Evolutionary conservation across 37 sponge, comb jelly and placozoan genomes (phyloP).

Genomic region (Aplysina aerophoba): DNA sequence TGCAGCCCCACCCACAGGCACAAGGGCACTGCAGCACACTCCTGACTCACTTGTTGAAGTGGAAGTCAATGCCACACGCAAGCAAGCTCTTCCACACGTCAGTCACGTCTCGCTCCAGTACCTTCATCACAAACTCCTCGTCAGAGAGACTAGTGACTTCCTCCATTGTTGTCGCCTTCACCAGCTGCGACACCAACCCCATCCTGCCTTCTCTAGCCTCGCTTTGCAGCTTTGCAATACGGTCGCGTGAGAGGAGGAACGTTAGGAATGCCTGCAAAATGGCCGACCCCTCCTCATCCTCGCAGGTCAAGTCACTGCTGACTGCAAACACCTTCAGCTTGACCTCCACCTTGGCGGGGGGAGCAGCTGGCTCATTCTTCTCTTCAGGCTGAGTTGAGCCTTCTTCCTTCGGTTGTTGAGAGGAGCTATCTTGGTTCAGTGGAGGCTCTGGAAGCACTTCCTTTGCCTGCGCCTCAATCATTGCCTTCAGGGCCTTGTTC

Average conservation of each 20-base stretch:
- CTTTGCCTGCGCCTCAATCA: not conserved
- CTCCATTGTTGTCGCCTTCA: constrained; percentile 19
- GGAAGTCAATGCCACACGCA: constrained; percentile 79
- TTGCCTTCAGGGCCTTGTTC: not conserved
- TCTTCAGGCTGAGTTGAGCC: too few species aligned
- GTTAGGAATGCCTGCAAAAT: not conserved
- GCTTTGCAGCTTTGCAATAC: not conserved
- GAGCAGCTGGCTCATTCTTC: too few species aligned
- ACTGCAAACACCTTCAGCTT: constrained; percentile 25
- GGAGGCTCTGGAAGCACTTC: too few species aligned
- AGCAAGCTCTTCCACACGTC: constrained; percentile 76
- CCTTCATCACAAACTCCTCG: constrained; percentile 53
- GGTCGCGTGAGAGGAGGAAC: not conserved
- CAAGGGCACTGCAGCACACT: too few species aligned
- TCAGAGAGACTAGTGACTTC: constrained; percentile 20
- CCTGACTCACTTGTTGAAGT: constrained; percentile 64
- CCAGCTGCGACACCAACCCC: not conserved
- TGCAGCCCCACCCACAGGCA: too few species aligned
- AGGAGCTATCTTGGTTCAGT: too few species aligned
- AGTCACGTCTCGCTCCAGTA: not conserved
- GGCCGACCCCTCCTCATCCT: not conserved
- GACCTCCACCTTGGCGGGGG: too few species aligned
- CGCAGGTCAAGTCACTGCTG: not conserved
- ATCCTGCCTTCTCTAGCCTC: not conserved
- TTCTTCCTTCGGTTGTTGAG: too few species aligned